Conservation (phyloP, 2,888 invertebrate species). For the Rotaria sp. region DNA sequence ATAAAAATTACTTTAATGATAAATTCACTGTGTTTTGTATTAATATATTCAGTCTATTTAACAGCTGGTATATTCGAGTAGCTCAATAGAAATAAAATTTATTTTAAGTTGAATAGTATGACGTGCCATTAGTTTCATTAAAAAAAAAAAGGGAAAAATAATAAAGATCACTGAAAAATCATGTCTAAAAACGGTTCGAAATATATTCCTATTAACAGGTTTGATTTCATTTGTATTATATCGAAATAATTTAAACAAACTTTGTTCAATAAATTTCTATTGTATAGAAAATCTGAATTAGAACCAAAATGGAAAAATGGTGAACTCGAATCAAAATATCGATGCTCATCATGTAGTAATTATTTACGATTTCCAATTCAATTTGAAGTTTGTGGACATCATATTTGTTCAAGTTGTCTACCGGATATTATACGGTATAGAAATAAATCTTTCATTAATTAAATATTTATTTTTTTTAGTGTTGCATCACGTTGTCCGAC, state of each 20-base stretch:
- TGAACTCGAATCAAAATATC: slow-evolving; percentile 45
- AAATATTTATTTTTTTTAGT: slow-evolving; percentile 40
- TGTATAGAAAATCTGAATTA: not conserved
- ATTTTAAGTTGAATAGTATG: not conserved
- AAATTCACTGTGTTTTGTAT: not conserved
- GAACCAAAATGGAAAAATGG: slow-evolving; percentile 40
- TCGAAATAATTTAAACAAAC: not conserved
- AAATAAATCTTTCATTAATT: not conserved
- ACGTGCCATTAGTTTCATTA: not conserved
- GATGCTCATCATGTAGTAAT: slow-evolving; percentile 47
- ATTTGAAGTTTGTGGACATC: slow-evolving; percentile 49
- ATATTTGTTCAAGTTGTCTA: slow-evolving; percentile 48
- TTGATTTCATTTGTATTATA: not conserved
- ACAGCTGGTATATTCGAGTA: not conserved
- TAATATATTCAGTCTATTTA: not conserved
- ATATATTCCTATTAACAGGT: not conserved
- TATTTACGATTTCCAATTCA: slow-evolving; percentile 48
- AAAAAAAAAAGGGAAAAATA: too few species aligned
- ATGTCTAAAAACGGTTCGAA: not conserved
- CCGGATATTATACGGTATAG: slow-evolving; percentile 47
- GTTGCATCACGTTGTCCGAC: slow-evolving; percentile 45
- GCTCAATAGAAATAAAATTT: not conserved
- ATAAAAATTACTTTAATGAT: not conserved
- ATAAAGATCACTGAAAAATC: not conserved
- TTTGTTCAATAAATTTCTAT: not conserved